A percentile compares a stretch with the other conserved stretches of the same genome.
Evolutionary conservation across 2,797 vertebrate genomes (phyloP).

Genomic region (Pogoniulus pusillus): DNA sequence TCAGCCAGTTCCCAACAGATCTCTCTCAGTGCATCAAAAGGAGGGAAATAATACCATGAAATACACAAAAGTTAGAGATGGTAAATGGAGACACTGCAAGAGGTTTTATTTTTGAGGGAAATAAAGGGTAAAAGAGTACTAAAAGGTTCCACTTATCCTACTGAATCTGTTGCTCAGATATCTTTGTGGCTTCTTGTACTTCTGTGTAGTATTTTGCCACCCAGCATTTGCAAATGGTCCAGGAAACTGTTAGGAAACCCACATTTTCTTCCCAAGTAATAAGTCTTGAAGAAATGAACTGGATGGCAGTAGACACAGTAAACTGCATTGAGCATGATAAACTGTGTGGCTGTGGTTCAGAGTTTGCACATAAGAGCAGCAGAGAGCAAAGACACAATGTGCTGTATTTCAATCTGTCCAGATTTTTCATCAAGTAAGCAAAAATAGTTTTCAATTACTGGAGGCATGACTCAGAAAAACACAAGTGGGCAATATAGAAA

Average conservation of each 20-base stretch:
- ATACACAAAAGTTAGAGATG: background rate
- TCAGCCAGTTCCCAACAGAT: too few species aligned
- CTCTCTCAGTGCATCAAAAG: background rate
- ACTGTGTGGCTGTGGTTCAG: background rate
- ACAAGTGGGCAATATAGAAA: background rate
- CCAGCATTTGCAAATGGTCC: background rate
- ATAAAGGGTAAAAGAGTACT: too few species aligned
- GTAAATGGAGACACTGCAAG: background rate
- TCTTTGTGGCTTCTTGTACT: background rate
- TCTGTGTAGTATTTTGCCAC: background rate
- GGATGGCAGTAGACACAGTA: background rate
- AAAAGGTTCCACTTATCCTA: background rate
- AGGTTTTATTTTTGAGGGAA: background rate
- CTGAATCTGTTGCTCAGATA: background rate
- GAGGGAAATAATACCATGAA: background rate
- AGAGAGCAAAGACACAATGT: background rate
- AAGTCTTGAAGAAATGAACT: background rate
- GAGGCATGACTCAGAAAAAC: slow-evolving; percentile 28
- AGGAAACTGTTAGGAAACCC: background rate
- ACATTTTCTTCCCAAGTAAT: background rate
- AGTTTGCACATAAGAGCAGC: slow-evolving; percentile 12
- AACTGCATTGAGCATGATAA: background rate
- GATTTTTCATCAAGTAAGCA: slow-evolving; percentile 39
- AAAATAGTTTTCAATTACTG: background rate
- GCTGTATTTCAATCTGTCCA: background rate